Conservation (phyloP, 2,797 vertebrate genomes). For the Austrolebias charrua region DNA sequence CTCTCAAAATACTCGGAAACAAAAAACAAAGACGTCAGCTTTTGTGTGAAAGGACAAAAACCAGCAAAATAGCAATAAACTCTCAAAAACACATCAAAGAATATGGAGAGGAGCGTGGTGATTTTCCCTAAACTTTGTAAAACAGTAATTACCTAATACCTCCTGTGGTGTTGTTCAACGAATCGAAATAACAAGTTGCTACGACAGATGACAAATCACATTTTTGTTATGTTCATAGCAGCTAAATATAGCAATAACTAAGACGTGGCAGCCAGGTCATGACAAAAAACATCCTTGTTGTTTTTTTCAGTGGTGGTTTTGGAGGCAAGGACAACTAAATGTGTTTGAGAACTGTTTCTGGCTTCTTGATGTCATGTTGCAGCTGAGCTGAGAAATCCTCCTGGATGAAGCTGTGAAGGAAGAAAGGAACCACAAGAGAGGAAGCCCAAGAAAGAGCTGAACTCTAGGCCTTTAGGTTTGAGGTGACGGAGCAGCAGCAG, state of each 20-base stretch:
- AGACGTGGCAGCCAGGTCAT: constrained; percentile 44
- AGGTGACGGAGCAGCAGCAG: constrained; percentile 45
- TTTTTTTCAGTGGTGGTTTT: constrained; percentile 66
- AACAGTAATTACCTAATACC: constrained; percentile 71
- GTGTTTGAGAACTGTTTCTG: constrained; percentile 62
- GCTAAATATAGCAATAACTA: constrained; percentile 69
- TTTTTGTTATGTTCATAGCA: constrained; percentile 59
- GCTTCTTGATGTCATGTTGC: constrained; percentile 72
- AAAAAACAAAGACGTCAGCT: constrained; percentile 42
- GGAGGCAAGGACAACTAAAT: constrained; percentile 51
- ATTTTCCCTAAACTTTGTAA: constrained; percentile 50
- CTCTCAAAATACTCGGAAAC: constrained; percentile 44
- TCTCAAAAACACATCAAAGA: constrained; percentile 40
- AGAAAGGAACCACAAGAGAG: constrained; percentile 63
- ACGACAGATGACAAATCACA: constrained; percentile 64
- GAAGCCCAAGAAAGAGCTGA: constrained; percentile 61
- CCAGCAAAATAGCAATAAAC: constrained; percentile 39
- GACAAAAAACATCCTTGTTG: constrained; percentile 70
- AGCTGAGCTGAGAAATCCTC: constrained; percentile 61
- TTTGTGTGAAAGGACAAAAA: constrained; percentile 37
- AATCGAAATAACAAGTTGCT: constrained; percentile 57
- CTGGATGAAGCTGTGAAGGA: constrained; percentile 62
- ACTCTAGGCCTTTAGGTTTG: constrained; percentile 35
- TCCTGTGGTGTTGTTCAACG: constrained; percentile 55
- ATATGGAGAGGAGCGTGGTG: constrained; percentile 32